Base-by-base conservation (phyloP, 2,888 invertebrate species). In the Agrochola lychnidis region DNA sequence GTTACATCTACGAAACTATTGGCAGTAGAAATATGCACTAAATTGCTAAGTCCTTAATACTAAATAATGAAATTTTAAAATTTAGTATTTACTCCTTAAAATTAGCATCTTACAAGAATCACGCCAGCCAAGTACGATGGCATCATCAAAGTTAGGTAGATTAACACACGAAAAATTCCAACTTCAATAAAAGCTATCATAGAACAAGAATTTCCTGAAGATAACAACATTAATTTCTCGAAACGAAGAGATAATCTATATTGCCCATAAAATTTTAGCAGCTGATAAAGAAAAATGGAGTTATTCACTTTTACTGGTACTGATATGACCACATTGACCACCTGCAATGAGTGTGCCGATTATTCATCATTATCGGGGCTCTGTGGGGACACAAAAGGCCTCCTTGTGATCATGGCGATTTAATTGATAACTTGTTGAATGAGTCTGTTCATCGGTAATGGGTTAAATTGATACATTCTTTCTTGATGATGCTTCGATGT, bases 401-500 rank as follows among this genome's bases (percentile, higher is more conserved):
- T 45, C 59, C 79, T 86, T 86, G 69, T 82, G 3, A 30, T 68
- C 59, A 69, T 75, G 73, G 45, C 75, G 73, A 75, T 86, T 86
- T 84, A 75, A 79, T 59, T 76, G 80, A 84, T 84, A 86, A 75
- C 63, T 70, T 56, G n/a, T 73, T 82, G 66, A 86, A 81, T 81
- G 73, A 63, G 64, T 45, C 69, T 73, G 57, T 69, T 73, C 70
- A 68, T 76, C 25, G 36, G 64, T 83, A 87, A 87, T 87, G 78
- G 73, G 70, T 82, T 79, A 73, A 85, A 88, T 88, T 85, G 79
- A 76, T 82, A 78, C 88, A 88, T 88, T 88, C 88, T 87, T 83
- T 79, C 78, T 53, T 72, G 56, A 83, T 88, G 85, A 88, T 30
- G 64, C 69, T 68, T 81, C 75, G 57, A 70, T 84, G 82, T 57